Evolutionary conservation across 2,113 vertebrate species (phyloP).

Genomic region (Ochotona curzoniae): DNA sequence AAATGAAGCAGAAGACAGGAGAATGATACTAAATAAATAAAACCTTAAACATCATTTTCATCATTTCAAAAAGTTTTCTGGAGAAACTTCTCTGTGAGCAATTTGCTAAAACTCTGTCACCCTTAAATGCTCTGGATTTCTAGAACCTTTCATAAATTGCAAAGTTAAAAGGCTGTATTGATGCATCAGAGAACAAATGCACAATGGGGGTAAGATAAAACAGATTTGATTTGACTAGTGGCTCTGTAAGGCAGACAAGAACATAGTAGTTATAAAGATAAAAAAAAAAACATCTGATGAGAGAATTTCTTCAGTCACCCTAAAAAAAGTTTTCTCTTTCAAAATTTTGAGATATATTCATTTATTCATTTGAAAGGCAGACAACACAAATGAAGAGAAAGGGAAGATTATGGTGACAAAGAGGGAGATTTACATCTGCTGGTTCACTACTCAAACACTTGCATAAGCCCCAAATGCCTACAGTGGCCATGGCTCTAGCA

Average conservation of each 20-base stretch:
- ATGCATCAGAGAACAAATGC: neutral
- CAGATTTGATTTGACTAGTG: neutral
- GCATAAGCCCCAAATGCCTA: too few species aligned
- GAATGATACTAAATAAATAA: constrained; percentile 36
- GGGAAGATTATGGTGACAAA: too few species aligned
- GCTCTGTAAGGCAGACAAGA: neutral
- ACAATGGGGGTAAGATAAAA: neutral
- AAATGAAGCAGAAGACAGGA: neutral
- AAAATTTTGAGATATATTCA: too few species aligned
- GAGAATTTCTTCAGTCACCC: neutral
- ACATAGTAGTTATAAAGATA: neutral
- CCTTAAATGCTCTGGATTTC: neutral
- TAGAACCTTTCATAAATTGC: neutral
- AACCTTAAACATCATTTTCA: neutral
- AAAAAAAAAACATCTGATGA: neutral
- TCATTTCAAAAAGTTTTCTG: neutral
- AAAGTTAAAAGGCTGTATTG: neutral
- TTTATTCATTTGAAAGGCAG: too few species aligned
- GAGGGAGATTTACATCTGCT: too few species aligned
- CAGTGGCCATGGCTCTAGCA: too few species aligned
- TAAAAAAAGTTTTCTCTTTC: neutral
- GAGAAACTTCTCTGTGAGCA: neutral
- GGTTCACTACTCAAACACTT: too few species aligned
- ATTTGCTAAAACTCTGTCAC: neutral
- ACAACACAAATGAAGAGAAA: too few species aligned